Evolutionary conservation across 2,113 vertebrate species (phyloP).

Genomic region (Corythornis cristatus): DNA sequence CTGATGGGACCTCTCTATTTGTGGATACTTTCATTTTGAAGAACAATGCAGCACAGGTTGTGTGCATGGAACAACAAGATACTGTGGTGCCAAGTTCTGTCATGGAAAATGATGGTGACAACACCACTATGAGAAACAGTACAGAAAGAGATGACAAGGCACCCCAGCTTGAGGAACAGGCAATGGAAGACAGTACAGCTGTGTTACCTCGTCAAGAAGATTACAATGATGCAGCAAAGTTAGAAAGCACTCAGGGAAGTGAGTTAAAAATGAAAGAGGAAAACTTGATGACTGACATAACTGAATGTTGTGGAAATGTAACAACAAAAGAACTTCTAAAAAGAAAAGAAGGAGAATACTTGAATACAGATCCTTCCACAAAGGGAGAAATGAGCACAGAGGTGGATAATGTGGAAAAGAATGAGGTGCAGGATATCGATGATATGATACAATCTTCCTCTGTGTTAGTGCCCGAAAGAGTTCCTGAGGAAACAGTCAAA

Average conservation of each 20-base stretch:
- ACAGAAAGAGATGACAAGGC: not conserved
- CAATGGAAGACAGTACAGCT: not conserved
- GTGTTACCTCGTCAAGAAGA: not conserved
- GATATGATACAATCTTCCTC: constrained; percentile 7
- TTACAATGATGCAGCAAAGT: not conserved
- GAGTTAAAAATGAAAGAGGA: constrained; percentile 2
- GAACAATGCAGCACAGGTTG: not conserved
- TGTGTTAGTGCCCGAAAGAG: not conserved
- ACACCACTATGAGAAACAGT: not conserved
- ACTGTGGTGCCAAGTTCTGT: not conserved
- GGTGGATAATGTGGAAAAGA: not conserved
- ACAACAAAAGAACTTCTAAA: not conserved
- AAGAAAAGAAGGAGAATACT: not conserved
- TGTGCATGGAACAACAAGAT: not conserved
- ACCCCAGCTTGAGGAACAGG: not conserved
- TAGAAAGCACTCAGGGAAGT: not conserved
- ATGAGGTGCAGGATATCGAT: not conserved
- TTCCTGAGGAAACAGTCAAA: not conserved
- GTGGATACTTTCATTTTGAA: not conserved
- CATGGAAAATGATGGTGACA: not conserved
- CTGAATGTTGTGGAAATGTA: not conserved
- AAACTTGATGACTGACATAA: not conserved
- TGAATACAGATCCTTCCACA: not conserved
- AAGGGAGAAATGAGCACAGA: not conserved
- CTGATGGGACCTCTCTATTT: not conserved